phyloP scores from a whole-genome alignment of 2,888 invertebrate genomes.

The Germaria angustata region DNA sequence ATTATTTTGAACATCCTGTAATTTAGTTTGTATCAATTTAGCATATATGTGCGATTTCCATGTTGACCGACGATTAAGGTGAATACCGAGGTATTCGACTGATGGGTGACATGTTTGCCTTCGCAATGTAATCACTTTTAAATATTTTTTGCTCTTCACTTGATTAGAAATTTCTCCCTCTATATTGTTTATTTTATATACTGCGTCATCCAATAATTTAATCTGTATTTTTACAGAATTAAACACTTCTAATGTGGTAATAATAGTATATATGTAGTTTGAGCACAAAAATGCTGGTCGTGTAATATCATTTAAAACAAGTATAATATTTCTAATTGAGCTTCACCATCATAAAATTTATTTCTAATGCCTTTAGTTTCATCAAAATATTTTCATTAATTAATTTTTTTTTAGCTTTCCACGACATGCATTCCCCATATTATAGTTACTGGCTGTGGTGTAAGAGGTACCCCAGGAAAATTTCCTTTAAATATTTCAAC shows the following conservation, averaged over 20 bases:
- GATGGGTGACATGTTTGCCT: no score
- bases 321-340: background rate
- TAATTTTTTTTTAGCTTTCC: background rate
- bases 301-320: background rate
- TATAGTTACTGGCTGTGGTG: background rate
- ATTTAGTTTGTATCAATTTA: no score
- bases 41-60: no score
- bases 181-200: background rate
- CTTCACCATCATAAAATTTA: background rate
- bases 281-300: background rate
- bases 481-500: constrained; percentile 1
- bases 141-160: background rate
- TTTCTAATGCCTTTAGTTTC: background rate
- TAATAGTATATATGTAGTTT: background rate
- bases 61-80: no score
- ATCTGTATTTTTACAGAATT: background rate
- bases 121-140: no score
- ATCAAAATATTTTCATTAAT: no score
- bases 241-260: background rate
- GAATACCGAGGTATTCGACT: no score
- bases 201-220: background rate
- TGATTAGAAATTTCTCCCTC: background rate
- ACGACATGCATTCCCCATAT: background rate
- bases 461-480: background rate
- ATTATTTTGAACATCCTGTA: no score